Evolutionary conservation across 2,888 invertebrate genomes (phyloP).

Genomic region (Diarsia dahlii): DNA sequence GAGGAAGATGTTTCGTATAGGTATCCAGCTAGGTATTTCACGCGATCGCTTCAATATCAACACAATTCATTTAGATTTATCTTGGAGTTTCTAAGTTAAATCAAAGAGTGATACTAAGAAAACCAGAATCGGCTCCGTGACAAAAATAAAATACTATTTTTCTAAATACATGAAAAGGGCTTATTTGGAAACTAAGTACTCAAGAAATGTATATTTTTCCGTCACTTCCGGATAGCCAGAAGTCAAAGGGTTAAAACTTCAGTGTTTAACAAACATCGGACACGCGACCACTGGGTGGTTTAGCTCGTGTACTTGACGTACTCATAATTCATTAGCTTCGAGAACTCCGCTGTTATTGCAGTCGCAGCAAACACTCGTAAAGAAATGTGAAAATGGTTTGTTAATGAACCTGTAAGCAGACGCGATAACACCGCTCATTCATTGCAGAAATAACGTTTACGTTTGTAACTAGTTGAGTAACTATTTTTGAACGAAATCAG

Average conservation of each 20-base stretch:
- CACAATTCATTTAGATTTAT: background rate
- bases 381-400: constrained; percentile 59
- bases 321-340: constrained; percentile 48
- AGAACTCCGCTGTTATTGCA: constrained; percentile 61
- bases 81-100: background rate
- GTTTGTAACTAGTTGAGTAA: constrained; percentile 11
- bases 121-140: background rate
- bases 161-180: background rate
- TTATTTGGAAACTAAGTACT: background rate
- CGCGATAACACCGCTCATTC: constrained; percentile 48
- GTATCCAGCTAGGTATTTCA: background rate
- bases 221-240: constrained; percentile 17
- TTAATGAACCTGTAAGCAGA: constrained; percentile 47
- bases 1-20: background rate
- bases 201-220: background rate
- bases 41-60: background rate
- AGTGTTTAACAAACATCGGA: constrained; percentile 73
- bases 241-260: constrained; percentile 55
- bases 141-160: background rate
- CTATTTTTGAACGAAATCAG: background rate
- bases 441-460: constrained; percentile 24
- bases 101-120: background rate
- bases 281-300: constrained; percentile 69
- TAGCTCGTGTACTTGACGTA: constrained; percentile 57
- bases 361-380: constrained; percentile 57